Evolutionary conservation across 2,113 vertebrate species (phyloP).

Genomic region (Castor canadensis): DNA sequence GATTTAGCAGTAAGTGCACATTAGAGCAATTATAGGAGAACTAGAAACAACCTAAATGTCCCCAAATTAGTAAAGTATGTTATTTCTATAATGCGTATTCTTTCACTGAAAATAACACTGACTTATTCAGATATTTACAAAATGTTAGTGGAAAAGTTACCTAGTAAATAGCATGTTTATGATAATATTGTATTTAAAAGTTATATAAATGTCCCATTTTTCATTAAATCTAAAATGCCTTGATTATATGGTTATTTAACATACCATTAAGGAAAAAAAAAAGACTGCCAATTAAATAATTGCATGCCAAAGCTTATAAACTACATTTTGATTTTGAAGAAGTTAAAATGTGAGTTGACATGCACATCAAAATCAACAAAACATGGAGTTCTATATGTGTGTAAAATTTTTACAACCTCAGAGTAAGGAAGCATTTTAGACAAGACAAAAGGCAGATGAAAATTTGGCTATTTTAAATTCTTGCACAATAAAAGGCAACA

Average conservation of each 20-base stretch:
- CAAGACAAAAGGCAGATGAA: neutral
- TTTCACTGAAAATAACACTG: neutral
- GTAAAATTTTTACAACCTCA: neutral
- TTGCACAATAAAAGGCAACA: neutral
- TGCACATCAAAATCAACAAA: neutral
- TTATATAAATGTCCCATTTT: neutral
- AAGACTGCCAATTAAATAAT: neutral
- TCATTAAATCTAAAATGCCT: slow-evolving; percentile 46
- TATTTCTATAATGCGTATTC: neutral
- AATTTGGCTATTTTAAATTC: neutral
- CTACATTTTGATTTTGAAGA: slow-evolving; percentile 30
- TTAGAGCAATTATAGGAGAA: neutral
- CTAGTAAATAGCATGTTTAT: neutral
- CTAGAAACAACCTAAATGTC: neutral
- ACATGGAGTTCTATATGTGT: neutral
- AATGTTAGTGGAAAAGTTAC: neutral
- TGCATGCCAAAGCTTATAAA: neutral
- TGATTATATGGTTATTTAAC: neutral
- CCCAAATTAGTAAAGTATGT: neutral
- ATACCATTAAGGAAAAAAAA: neutral
- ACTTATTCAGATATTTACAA: slow-evolving; percentile 5
- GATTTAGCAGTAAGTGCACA: neutral
- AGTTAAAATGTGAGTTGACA: neutral
- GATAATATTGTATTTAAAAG: neutral
- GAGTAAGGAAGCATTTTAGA: neutral